Percentiles rank a stretch among this genome's conserved stretches.
Conservation (phyloP, 2,113 vertebrate genomes). For the Colossoma macropomum region DNA sequence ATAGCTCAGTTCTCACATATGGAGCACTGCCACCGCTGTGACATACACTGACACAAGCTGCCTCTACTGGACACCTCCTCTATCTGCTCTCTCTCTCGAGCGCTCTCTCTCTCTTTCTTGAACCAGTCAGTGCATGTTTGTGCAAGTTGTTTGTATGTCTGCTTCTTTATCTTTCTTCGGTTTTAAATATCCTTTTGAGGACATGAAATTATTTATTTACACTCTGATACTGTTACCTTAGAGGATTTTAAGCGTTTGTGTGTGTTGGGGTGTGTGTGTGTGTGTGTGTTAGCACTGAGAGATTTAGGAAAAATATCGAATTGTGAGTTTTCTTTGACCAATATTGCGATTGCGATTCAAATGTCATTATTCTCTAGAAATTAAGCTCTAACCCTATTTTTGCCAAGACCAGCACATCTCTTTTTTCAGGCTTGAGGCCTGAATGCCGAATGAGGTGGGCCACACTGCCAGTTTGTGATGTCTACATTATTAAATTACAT, state of each 20-base stretch:
- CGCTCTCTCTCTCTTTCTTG: constrained; percentile 10
- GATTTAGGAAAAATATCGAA: no score
- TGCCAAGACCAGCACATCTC: no score
- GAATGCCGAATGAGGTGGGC: no score
- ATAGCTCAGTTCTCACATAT: constrained; percentile 80
- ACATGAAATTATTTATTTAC: constrained; percentile 57
- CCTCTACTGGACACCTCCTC: constrained; percentile 25
- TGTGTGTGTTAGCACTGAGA: not conserved
- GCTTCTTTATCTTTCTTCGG: constrained; percentile 40
- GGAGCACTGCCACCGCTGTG: constrained; percentile 72
- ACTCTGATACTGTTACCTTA: constrained; percentile 47
- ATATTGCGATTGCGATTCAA: no score
- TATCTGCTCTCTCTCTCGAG: not conserved
- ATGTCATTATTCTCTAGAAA: no score
- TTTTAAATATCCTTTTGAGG: constrained; percentile 50
- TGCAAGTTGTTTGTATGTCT: constrained; percentile 40
- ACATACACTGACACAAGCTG: constrained; percentile 62
- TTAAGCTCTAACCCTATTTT: no score
- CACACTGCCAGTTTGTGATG: no score
- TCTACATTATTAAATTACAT: no score
- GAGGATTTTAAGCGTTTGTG: constrained; percentile 33
- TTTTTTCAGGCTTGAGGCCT: no score
- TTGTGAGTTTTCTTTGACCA: no score
- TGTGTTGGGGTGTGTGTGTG: constrained; percentile 12
- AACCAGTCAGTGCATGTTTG: constrained; percentile 25